Evolutionary conservation across 2,888 invertebrate genomes (phyloP).

Genomic region (Mesorhabditis sp.): DNA sequence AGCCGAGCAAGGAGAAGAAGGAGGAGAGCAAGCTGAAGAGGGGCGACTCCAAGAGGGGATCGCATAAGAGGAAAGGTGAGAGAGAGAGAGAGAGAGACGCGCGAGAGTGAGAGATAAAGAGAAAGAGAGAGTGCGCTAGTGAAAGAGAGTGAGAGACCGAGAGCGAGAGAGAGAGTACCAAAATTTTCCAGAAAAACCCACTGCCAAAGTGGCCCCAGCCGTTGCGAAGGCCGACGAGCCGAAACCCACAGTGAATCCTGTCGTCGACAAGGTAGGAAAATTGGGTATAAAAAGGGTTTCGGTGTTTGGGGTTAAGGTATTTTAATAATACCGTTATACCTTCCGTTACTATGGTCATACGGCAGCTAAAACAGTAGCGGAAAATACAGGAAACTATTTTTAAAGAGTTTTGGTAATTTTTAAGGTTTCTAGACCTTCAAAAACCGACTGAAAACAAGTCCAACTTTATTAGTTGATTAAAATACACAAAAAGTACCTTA

Average conservation of each 20-base stretch:
- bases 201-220: constrained; percentile 1
- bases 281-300: too few species aligned
- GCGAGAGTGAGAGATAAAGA: too few species aligned
- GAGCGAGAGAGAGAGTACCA: neutral
- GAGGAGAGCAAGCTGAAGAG: neutral
- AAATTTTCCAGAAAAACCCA: neutral
- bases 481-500: too few species aligned
- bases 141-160: neutral
- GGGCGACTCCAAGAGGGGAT: neutral
- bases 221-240: neutral
- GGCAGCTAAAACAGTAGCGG: too few species aligned
- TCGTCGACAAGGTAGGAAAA: neutral
- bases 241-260: constrained; percentile 2
- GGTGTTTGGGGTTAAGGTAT: too few species aligned
- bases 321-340: too few species aligned
- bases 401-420: too few species aligned
- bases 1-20: neutral
- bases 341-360: too few species aligned
- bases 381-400: too few species aligned
- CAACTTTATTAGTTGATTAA: too few species aligned
- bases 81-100: neutral
- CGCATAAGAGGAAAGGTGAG: neutral
- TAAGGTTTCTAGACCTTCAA: too few species aligned
- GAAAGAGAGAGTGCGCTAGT: neutral
- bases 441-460: too few species aligned